phyloP scores from a whole-genome alignment of 1,140 invertebrate species.

The Penaeus japonicus region DNA sequence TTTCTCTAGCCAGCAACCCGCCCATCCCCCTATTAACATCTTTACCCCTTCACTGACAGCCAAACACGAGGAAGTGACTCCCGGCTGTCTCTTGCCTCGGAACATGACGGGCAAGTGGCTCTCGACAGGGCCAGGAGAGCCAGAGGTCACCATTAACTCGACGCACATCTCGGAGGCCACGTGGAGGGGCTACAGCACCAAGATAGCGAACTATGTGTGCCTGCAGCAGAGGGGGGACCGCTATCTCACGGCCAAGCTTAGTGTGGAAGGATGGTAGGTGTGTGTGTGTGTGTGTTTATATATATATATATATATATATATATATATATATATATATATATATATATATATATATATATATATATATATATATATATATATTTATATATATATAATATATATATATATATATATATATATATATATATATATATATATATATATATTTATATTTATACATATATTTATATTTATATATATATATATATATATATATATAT shows the following conservation, averaged over 20 bases:
- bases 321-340: too few species aligned
- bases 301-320: not conserved
- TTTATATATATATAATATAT: too few species aligned
- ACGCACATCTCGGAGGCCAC: constrained; percentile 95
- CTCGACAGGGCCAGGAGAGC: constrained; percentile 94
- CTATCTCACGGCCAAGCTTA: constrained; percentile 93
- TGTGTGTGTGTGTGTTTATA: not conserved
- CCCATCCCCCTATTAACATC: too few species aligned
- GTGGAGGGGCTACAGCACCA: constrained; percentile 77
- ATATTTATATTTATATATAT: too few species aligned
- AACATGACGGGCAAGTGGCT: constrained; percentile 96
- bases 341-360: too few species aligned
- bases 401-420: too few species aligned
- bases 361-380: too few species aligned
- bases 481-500: too few species aligned
- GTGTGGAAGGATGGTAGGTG: constrained; percentile 90
- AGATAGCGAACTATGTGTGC: constrained; percentile 93
- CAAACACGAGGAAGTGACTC: constrained; percentile 71
- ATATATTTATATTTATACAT: too few species aligned
- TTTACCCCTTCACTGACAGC: not conserved
- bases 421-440: too few species aligned
- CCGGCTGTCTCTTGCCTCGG: constrained; percentile 88
- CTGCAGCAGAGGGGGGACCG: constrained; percentile 85
- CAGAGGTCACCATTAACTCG: constrained; percentile 91
- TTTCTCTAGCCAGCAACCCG: too few species aligned